Percentiles rank a stretch among this genome's conserved stretches.
phyloP scores from a whole-genome alignment of 2,888 invertebrate species.

The Amphipyra tragopoginis region DNA sequence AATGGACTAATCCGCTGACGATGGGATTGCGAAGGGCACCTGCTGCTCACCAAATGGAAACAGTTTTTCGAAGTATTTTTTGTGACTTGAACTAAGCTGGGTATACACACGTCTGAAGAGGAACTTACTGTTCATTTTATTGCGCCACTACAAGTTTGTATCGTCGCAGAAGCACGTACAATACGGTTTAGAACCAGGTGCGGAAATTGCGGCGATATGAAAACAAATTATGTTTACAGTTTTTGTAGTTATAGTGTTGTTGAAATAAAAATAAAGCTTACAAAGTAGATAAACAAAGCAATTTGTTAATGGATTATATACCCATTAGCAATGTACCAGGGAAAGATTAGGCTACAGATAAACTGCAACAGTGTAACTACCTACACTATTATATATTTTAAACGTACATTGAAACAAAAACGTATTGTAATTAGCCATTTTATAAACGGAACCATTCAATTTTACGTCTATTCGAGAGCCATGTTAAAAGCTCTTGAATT shows the following conservation, averaged over 20 bases:
- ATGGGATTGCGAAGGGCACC: constrained; percentile 84
- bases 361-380: too few relatives aligned
- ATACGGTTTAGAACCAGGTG: constrained; percentile 46
- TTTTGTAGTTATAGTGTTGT: constrained; percentile 3
- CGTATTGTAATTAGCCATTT: too few relatives aligned
- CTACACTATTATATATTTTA: too few relatives aligned
- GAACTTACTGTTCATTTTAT: constrained; percentile 52
- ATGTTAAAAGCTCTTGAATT: too few relatives aligned
- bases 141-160: constrained; percentile 40
- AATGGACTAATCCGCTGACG: constrained; percentile 84
- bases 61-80: constrained; percentile 68
- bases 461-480: too few relatives aligned
- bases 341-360: too few relatives aligned
- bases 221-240: constrained; percentile 38
- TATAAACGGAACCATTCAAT: too few relatives aligned
- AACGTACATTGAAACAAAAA: too few relatives aligned
- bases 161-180: constrained; percentile 44
- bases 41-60: constrained; percentile 81
- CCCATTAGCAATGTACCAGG: too few relatives aligned
- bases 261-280: constrained; percentile 6
- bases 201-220: constrained; percentile 31
- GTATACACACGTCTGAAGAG: constrained; percentile 36
- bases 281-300: too few relatives aligned
- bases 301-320: too few relatives aligned
- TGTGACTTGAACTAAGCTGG: constrained; percentile 58